These are phyloP conservation scores for Girardinus metallicus DNA, from an alignment of 2,797 vertebrate species.

Conservation along the genomic window DNA sequence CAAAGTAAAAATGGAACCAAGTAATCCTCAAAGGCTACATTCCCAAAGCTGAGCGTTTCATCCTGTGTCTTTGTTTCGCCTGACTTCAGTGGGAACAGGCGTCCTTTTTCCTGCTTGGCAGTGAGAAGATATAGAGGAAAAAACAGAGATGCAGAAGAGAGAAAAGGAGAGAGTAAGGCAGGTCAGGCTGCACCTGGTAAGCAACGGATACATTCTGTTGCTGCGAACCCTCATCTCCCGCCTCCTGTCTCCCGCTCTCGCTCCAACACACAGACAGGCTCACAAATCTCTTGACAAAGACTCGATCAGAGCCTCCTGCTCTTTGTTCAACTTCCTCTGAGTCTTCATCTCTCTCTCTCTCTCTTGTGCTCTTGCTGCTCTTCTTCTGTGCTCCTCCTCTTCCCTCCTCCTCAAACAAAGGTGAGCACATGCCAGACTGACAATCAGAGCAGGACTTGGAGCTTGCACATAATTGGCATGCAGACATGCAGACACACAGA, in stretches of 20 bases:
- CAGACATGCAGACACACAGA: conserved; percentile 27
- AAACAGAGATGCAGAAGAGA: conserved; percentile 36
- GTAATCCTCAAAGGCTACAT: conserved; percentile 44
- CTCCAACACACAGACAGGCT: conserved; percentile 23
- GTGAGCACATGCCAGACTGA: conserved; percentile 67
- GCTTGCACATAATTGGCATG: conserved; percentile 65
- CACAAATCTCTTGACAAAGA: conserved; percentile 50
- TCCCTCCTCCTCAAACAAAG: conserved; percentile 60
- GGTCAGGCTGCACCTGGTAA: conserved; percentile 73
- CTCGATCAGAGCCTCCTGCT: conserved; percentile 53
- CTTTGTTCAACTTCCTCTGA: conserved; percentile 60
- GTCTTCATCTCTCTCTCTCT: conserved; percentile 42
- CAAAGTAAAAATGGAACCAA: conserved; percentile 36
- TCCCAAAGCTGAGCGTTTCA: conserved; percentile 38
- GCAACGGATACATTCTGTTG: conserved; percentile 57
- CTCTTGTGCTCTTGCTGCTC: conserved; percentile 21
- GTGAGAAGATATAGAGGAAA: conserved; percentile 31
- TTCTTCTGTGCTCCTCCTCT: conserved; percentile 25
- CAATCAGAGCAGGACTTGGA: conserved; percentile 60
- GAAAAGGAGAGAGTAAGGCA: conserved; percentile 32
- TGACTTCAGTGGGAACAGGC: conserved; percentile 51
- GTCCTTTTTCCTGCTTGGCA: conserved; percentile 59
- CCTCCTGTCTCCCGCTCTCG: background rate
- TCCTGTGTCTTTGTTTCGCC: conserved; percentile 57
- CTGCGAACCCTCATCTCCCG: conserved; percentile 31